Base-by-base conservation (phyloP, 1,140 invertebrate genomes). In the Diprion similis region DNA sequence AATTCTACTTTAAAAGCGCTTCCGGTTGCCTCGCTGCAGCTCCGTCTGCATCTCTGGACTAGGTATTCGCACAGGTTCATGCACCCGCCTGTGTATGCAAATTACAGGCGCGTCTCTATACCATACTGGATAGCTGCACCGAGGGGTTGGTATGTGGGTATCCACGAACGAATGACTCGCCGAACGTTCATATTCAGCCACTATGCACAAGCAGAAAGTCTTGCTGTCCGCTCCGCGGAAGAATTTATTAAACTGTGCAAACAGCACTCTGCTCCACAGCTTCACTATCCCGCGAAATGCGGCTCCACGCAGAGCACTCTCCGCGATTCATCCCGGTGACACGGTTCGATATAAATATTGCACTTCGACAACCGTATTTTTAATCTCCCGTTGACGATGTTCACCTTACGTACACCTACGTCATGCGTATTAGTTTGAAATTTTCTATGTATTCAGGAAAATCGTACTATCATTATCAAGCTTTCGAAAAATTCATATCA, bases 1-100 rank as follows among this genome's bases (percentile, higher is more conserved):
- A 59, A 59, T 59, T 59, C 51, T 59, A 59, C 51, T 59, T 59
- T 59, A 59, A 59, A 59, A 59, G 51, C n/a, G 51, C 51, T 59
- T 59, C 51, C 51, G 11, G 51, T 4, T 13, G 51, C 51, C 51
- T 59, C 51, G 51, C 3, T 59, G 51, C 51, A 59, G 24, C 24
- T 59, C 11, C 51, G 9, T 59, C 11, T 59, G 51, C 51, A 17
- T 59, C 11, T 59, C 24, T 6, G 6, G 24, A 6, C 24, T 37
- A 37, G 24, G 24, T 37, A 37, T 37, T 37, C 24, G 6, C 24
- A 37, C 24, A 37, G 24, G 24, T 37, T 15, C 11, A 9, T 17
- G 11, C 51, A 59, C 3, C 4, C n/a, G 51, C n/a, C 6, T 15
- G 51, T 13, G 51, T 15, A 59, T 59, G 51, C 51, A 59, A 59